Evolutionary conservation across 1,140 invertebrate genomes (phyloP), one percentile per base, ranked within the genome.

Genomic region (Vanessa atalanta): DNA sequence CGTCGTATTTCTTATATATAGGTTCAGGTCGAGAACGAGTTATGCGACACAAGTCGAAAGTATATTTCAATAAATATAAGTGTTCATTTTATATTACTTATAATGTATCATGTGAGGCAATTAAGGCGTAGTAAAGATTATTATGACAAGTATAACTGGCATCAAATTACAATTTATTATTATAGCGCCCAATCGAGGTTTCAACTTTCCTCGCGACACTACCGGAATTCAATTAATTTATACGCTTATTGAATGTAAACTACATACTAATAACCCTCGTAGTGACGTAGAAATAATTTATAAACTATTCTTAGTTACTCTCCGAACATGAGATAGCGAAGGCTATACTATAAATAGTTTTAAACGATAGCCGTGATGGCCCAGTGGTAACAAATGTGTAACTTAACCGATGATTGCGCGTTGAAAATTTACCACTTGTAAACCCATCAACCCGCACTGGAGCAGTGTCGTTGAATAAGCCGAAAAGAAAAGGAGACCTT

Each of bases 101-200:
- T 64, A 20, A 65, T 47, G 23, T 63, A 61, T 16, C 20, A 61
- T 23, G 47, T 65, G 47, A 66, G 48, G 53, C 55, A 53, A 26
- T 72, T 69, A 76, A 60, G 43, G 70, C n/a, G 48, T 15, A 65
- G 60, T 47, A 65, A 72, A 75, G 65, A 74, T 76, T 78, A 78
- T 74, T 72, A 66, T 74, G 70, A 80, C 72, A 76, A 74, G 73
- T 65, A 75, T 72, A 50, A 68, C 37, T 72, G 53, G 72, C 65
- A 78, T 80, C 79, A 76, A 61, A 78, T 78, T 72, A 73, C 79
- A 80, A 80, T 80, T 78, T 80, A 80, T 72, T 78, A 70, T 73
- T 78, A 81, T 65, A 72, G 65, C 72, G 23, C 48, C 70, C 73
- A 75, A 78, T 73, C 53, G 66, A 37, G 70, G 65, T 73, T 72